Conservation (phyloP, 2,888 invertebrate genomes). For the Sesia apiformis region DNA sequence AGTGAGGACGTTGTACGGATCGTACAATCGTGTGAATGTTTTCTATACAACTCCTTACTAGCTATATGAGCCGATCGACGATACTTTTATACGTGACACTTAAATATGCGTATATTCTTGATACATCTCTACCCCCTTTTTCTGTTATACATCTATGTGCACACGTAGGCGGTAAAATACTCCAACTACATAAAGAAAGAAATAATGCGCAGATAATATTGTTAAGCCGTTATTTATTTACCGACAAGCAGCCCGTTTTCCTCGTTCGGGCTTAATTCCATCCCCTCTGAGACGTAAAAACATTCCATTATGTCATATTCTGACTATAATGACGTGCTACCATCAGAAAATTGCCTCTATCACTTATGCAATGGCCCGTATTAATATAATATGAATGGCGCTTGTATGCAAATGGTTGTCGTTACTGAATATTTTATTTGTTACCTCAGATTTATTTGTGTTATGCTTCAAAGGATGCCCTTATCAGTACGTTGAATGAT, state of each 20-base stretch:
- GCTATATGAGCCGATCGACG: no score
- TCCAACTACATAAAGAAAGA: no score
- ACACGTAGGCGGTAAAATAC: no score
- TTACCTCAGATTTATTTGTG: not conserved
- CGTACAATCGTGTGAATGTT: no score
- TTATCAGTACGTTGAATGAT: no score
- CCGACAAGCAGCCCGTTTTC: conserved; percentile 16
- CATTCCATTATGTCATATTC: conserved; percentile 39
- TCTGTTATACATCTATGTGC: no score
- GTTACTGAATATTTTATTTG: not conserved
- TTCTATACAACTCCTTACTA: no score
- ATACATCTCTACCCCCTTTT: no score
- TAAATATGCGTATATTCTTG: no score
- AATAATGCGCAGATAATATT: not conserved
- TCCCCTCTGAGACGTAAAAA: conserved; percentile 34
- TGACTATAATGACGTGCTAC: conserved; percentile 37
- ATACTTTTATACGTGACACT: no score
- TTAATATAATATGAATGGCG: conserved; percentile 14
- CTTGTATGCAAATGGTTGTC: conserved; percentile 15
- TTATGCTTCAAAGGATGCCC: no score
- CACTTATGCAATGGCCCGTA: conserved; percentile 29
- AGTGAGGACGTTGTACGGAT: no score
- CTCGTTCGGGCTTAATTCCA: conserved; percentile 26
- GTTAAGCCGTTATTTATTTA: conserved; percentile 14
- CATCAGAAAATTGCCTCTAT: conserved; percentile 37